Conservation (phyloP, 30 jellyfish, hydroid and myxozoan genomes). For the Aurelia sp. region DNA sequence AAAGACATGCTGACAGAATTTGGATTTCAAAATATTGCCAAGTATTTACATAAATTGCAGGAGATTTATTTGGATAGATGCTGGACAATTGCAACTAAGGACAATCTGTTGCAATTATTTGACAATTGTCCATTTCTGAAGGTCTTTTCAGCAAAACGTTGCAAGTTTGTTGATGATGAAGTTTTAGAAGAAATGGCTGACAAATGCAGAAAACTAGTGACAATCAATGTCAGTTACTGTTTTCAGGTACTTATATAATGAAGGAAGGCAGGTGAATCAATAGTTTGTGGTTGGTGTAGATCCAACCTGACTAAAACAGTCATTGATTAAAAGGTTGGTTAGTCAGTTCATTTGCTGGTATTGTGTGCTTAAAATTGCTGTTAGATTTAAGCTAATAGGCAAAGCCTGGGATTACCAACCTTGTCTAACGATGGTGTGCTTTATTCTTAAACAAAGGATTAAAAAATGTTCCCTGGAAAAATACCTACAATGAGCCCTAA, state of each 20-base stretch:
- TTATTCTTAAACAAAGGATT: too few species aligned
- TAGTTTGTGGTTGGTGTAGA: too few species aligned
- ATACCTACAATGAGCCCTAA: too few species aligned
- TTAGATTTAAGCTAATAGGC: too few species aligned
- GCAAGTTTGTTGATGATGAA: slow-evolving; percentile 69
- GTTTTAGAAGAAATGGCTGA: slow-evolving; percentile 39
- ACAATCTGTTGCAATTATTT: slow-evolving; percentile 17
- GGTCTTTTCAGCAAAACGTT: slow-evolving; percentile 54
- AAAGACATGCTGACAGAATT: slow-evolving; percentile 18
- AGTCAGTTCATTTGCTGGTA: too few species aligned
- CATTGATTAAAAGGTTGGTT: too few species aligned
- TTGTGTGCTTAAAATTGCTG: too few species aligned
- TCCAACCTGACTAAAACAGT: too few species aligned
- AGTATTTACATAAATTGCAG: slow-evolving; percentile 28
- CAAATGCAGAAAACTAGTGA: slow-evolving; percentile 29
- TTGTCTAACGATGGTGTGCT: too few species aligned
- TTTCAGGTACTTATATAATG: slow-evolving; percentile 37
- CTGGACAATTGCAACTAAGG: slow-evolving; percentile 51
- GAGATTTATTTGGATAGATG: slow-evolving; percentile 54
- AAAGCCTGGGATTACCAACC: too few species aligned
- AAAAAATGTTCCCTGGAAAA: too few species aligned
- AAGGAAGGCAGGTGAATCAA: too few species aligned
- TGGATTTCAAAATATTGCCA: slow-evolving; percentile 39
- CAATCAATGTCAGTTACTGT: slow-evolving; percentile 40
- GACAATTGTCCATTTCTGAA: slow-evolving; percentile 21